Conservation (phyloP, 2,113 vertebrate genomes). For the Tenebrosternarchus preto region DNA sequence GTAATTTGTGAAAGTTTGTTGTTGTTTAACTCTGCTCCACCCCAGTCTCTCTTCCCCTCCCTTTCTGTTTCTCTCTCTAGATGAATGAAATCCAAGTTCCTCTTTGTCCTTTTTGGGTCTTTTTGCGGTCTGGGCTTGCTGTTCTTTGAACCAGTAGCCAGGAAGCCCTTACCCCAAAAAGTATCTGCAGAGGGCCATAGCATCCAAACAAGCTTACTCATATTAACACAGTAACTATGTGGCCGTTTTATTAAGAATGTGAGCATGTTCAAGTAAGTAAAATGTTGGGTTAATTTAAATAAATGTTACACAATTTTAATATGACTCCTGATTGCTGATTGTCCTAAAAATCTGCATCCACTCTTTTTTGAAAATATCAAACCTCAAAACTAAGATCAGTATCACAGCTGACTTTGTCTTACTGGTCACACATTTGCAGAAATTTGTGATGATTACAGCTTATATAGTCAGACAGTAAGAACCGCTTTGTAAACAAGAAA, state of each 20-base stretch:
- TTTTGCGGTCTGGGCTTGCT: conserved; percentile 99
- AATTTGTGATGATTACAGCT: too few species aligned
- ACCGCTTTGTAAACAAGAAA: too few species aligned
- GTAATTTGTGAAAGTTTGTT: not conserved
- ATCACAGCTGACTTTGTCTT: too few species aligned
- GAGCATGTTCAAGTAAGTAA: not conserved
- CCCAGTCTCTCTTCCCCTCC: not conserved
- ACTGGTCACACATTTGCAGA: too few species aligned
- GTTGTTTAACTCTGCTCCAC: not conserved
- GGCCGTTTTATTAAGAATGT: not conserved
- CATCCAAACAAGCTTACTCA: conserved; percentile 53
- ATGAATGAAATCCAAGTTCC: conserved; percentile 21
- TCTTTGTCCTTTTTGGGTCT: conserved; percentile 82
- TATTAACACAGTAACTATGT: not conserved
- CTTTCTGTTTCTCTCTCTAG: conserved; percentile 18
- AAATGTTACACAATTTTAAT: not conserved
- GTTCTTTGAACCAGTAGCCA: conserved; percentile 87
- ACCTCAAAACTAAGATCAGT: too few species aligned
- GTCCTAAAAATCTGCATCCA: too few species aligned
- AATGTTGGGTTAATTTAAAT: not conserved
- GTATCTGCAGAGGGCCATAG: conserved; percentile 84
- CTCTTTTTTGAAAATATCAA: too few species aligned
- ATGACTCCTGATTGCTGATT: not conserved
- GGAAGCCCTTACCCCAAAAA: conserved; percentile 99
- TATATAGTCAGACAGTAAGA: too few species aligned